A percentile compares a stretch with the other conserved stretches of the same genome.
These are phyloP conservation scores for Gymnorhina tibicen DNA, from an alignment of 2,113 vertebrate species.

Conservation along the genomic window DNA sequence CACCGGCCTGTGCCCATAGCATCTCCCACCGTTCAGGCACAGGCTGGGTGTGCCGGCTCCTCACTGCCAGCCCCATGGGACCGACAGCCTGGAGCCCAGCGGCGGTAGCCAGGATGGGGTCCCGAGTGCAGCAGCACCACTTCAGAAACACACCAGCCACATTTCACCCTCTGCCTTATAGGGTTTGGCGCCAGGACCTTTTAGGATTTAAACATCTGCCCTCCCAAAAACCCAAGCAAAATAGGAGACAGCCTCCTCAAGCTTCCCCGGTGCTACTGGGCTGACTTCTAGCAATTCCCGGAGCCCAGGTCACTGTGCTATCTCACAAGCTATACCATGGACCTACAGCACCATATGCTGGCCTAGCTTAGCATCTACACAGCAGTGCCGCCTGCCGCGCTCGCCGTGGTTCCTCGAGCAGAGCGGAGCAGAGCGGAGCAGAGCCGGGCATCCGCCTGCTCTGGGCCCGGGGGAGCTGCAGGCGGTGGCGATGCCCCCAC, in stretches of 20 bases:
- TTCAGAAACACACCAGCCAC: background rate
- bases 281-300: background rate
- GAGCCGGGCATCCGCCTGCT: background rate
- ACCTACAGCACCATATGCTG: slow-evolving; percentile 66
- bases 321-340: background rate
- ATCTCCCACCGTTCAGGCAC: background rate
- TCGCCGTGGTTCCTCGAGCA: background rate
- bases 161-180: background rate
- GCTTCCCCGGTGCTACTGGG: background rate
- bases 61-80: background rate
- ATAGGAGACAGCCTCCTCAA: background rate
- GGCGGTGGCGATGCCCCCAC: accelerated
- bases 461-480: background rate
- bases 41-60: background rate
- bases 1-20: background rate
- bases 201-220: background rate
- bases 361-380: slow-evolving; percentile 42
- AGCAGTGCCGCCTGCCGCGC: background rate
- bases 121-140: background rate
- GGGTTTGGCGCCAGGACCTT: background rate
- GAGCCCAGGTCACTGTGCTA: background rate
- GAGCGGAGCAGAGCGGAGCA: background rate
- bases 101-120: accelerated
- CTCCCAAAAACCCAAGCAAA: background rate
- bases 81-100: background rate